Evolutionary conservation across 2,888 invertebrate species (phyloP).

Genomic region (Phyllotreta striolata): DNA sequence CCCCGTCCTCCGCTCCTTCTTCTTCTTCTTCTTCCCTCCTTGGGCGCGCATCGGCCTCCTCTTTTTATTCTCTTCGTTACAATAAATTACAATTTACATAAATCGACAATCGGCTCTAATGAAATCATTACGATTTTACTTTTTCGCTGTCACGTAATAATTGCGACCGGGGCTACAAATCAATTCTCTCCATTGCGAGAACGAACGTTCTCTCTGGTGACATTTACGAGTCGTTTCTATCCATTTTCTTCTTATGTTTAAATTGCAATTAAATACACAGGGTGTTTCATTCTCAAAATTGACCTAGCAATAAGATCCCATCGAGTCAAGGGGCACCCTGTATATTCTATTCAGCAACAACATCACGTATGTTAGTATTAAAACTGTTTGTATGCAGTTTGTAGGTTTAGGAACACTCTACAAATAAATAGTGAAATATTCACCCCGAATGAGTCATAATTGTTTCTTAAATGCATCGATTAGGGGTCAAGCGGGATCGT

Average conservation of each 20-base stretch:
- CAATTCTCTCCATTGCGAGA: slow-evolving; percentile 26
- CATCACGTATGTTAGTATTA: too few relatives aligned
- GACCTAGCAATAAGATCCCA: too few relatives aligned
- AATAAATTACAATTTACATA: slow-evolving; percentile 40
- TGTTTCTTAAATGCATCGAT: too few relatives aligned
- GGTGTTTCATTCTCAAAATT: too few relatives aligned
- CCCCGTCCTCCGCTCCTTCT: not conserved
- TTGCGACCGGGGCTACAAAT: slow-evolving; percentile 21
- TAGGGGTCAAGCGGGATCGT: not conserved
- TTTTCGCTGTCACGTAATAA: slow-evolving; percentile 16
- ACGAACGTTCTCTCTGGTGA: not conserved
- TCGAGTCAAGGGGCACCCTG: too few relatives aligned
- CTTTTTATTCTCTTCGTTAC: slow-evolving; percentile 31
- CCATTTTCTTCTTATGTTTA: not conserved
- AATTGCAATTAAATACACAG: too few relatives aligned
- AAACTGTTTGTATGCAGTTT: too few relatives aligned
- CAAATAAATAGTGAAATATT: too few relatives aligned
- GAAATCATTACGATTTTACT: slow-evolving; percentile 30
- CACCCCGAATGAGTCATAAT: too few relatives aligned
- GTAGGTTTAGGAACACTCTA: too few relatives aligned
- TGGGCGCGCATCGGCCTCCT: not conserved
- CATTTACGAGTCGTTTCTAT: slow-evolving; percentile 2
- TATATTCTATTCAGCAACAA: too few relatives aligned
- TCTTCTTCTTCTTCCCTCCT: slow-evolving; percentile 7
- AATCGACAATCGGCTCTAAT: slow-evolving; percentile 38